Conservation (phyloP, 1,140 invertebrate species). For the Berghia stephanieae region DNA sequence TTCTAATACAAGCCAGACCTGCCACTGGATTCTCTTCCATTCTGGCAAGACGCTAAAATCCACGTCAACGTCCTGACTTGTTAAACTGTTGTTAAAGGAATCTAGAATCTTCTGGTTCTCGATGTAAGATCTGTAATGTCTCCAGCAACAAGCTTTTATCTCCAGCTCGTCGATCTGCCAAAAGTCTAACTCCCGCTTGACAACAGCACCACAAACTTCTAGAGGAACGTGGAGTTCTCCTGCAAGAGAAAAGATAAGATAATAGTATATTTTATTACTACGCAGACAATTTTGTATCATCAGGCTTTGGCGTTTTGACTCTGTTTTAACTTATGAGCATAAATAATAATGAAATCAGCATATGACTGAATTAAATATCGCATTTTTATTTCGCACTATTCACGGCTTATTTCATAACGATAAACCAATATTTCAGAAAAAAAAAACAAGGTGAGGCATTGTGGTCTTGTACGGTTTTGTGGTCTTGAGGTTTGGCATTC, state of each 20-base stretch:
- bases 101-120: slow-evolving; percentile 63
- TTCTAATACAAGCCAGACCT: slow-evolving; percentile 59
- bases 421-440: too few relatives aligned
- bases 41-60: slow-evolving; percentile 48
- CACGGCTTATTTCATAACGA: too few relatives aligned
- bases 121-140: slow-evolving; percentile 59
- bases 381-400: too few relatives aligned
- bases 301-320: too few relatives aligned
- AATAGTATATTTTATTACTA: neutral
- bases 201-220: slow-evolving; percentile 67
- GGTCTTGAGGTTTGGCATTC: too few relatives aligned
- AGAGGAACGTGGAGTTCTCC: slow-evolving; percentile 68
- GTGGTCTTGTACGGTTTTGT: too few relatives aligned
- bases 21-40: slow-evolving; percentile 57
- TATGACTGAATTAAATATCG: too few relatives aligned
- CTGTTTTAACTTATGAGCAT: too few relatives aligned
- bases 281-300: too few relatives aligned
- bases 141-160: slow-evolving; percentile 64
- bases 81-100: slow-evolving; percentile 55
- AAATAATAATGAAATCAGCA: too few relatives aligned
- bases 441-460: too few relatives aligned
- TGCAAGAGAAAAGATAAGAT: slow-evolving; percentile 39
- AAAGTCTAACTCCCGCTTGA: slow-evolving; percentile 67
- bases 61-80: slow-evolving; percentile 47
- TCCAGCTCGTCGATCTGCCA: slow-evolving; percentile 65